Percentiles rank a stretch among this genome's conserved stretches.
These are phyloP conservation scores for Stramonita haemastoma DNA, from an alignment of 2,888 invertebrate genomes.

Conservation along the genomic window DNA sequence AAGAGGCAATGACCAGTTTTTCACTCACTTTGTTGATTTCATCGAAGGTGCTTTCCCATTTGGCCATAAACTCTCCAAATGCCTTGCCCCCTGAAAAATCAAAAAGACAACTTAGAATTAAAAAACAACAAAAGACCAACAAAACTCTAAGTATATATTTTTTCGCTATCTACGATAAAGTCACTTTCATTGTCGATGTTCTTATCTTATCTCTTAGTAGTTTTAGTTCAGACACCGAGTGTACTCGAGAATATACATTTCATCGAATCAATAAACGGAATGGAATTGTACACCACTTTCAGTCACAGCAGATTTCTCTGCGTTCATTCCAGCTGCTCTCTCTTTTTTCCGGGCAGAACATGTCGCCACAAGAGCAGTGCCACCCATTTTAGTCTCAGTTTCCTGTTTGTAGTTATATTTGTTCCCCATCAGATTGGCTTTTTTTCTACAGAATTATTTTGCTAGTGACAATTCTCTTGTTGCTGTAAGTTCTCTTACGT, in stretches of 20 bases:
- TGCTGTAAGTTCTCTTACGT: too few relatives aligned
- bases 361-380: too few relatives aligned
- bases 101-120: not conserved
- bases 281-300: too few relatives aligned
- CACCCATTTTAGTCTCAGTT: too few relatives aligned
- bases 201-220: not conserved
- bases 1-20: not conserved
- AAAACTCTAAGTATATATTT: not conserved
- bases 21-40: conserved; percentile 58
- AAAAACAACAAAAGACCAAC: not conserved
- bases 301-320: too few relatives aligned
- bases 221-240: not conserved
- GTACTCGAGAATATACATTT: not conserved
- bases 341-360: too few relatives aligned
- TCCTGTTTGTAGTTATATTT: too few relatives aligned
- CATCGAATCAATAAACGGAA: too few relatives aligned
- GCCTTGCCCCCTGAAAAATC: not conserved
- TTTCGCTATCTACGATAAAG: not conserved
- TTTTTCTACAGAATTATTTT: too few relatives aligned
- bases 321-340: too few relatives aligned
- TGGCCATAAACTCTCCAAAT: conserved; percentile 48
- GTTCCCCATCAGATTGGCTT: too few relatives aligned
- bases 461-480: too few relatives aligned
- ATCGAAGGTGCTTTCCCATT: conserved; percentile 56
- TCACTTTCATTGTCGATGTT: not conserved